A percentile compares a stretch with the other conserved stretches of the same genome.
Evolutionary conservation across 2,888 invertebrate species (phyloP).

Genomic region (Pristionchus mayeri): DNA sequence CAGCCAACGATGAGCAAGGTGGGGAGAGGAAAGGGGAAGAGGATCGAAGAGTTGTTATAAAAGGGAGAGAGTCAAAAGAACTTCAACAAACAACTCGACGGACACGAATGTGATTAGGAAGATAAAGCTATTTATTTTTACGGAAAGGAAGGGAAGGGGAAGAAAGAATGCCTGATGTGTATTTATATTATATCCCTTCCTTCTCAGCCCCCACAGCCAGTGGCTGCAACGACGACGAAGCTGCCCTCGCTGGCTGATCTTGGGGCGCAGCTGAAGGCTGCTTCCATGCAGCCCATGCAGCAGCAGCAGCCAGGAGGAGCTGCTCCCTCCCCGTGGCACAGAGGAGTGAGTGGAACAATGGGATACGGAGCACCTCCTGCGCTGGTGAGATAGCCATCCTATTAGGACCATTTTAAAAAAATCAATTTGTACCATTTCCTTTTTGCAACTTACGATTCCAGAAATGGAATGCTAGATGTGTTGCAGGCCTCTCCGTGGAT

Average conservation of each 20-base stretch:
- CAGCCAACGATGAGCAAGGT: not conserved
- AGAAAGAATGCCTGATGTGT: too few relatives aligned
- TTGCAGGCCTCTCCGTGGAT: conserved; percentile 4
- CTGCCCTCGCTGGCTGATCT: conserved; percentile 39
- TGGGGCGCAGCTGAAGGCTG: not conserved
- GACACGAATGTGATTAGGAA: too few relatives aligned
- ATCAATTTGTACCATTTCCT: not conserved
- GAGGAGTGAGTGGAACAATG: not conserved
- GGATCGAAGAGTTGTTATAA: not conserved
- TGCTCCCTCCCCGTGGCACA: conserved; percentile 42
- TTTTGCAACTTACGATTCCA: not conserved
- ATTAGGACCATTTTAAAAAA: not conserved
- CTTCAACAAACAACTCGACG: too few relatives aligned
- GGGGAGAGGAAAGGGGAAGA: not conserved
- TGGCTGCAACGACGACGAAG: not conserved
- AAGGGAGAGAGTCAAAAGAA: too few relatives aligned
- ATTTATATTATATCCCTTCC: too few relatives aligned
- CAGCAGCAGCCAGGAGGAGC: not conserved
- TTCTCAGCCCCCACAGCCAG: not conserved
- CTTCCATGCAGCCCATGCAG: not conserved
- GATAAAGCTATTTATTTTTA: too few relatives aligned
- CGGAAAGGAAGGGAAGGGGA: too few relatives aligned
- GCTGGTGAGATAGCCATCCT: not conserved
- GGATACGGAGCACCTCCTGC: not conserved
- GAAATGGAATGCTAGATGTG: too few relatives aligned